Evolutionary conservation across 2,113 vertebrate genomes (phyloP), one percentile per base, ranked within the genome.

Genomic region (Trinectes maculatus): DNA sequence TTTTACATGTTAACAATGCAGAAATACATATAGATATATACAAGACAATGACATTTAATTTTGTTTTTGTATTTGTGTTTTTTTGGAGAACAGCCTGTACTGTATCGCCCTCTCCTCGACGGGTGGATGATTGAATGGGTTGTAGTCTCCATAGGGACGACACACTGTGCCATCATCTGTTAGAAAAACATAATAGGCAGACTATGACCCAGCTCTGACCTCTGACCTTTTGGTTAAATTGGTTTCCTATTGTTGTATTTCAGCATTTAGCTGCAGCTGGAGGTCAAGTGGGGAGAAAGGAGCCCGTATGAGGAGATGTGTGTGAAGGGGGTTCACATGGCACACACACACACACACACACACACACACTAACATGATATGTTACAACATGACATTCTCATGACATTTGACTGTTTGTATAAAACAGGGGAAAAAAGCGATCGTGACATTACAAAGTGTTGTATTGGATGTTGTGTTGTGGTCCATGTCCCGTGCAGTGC

Each of bases 101-200:
- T n/a, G n/a, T n/a, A n/a, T n/a, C n/a, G n/a, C 28, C 22, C 3
- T 10, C 16, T 18, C 47, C 56, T 31, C 10, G 26, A 15, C 43
- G 36, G n/a, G 47, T 7, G 49, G 49, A 25, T 31, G 46, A 33
- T 62, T 46, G 46, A 34, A 54, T 71, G 61, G 16, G 1, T 36
- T 34, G 66, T 54, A 54, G 53, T 47, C 63, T 59, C 62, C 66
- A 29, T 18, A 25, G 64, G 51, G 52, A 3, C 42, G 16, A 53
- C 74, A 65, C 67, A 65, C 79, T 83, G 83, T 71, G 62, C 74
- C 65, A n/a, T 87, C 85, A 80, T 86, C 82, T 87, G 89, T 76
- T 87, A 59, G 48, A 73, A 60, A 78, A 84, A 88, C 83, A 75
- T 80, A n/a, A n/a, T n/a, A n/a, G n/a, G n/a, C n/a, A n/a, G n/a